These are phyloP conservation scores for Luscinia luscinia DNA, from an alignment of 2,797 vertebrate genomes.

Conservation along the genomic window DNA sequence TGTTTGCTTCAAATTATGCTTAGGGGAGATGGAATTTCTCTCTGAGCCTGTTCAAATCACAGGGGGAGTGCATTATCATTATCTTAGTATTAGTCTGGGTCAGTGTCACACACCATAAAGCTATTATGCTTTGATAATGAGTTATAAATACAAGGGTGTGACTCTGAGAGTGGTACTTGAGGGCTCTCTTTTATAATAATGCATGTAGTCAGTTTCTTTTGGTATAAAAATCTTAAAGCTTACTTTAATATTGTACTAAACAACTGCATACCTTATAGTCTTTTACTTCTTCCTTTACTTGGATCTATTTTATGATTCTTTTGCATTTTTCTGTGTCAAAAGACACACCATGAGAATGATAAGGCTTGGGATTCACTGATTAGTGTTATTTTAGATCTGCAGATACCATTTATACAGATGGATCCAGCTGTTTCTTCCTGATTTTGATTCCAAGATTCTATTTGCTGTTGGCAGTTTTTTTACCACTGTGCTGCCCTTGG, in stretches of 20 bases:
- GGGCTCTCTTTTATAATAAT: background rate
- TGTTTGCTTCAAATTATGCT: background rate
- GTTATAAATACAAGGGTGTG: background rate
- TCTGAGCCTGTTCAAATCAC: background rate
- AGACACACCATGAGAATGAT: background rate
- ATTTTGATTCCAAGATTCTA: background rate
- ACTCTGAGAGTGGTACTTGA: background rate
- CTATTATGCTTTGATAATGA: background rate
- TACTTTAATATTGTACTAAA: background rate
- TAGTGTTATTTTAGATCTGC: background rate
- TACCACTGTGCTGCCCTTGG: background rate
- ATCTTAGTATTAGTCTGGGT: background rate
- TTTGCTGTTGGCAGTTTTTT: background rate
- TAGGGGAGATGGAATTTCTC: background rate
- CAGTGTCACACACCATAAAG: background rate
- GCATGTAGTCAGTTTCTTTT: background rate
- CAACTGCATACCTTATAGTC: background rate
- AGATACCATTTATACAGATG: background rate
- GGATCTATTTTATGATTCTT: background rate
- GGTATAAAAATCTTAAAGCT: background rate
- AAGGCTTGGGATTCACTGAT: background rate
- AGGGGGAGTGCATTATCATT: background rate
- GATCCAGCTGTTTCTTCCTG: background rate
- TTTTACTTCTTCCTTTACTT: background rate
- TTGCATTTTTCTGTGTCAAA: background rate